A percentile compares a stretch with the other conserved stretches of the same genome.
These are phyloP conservation scores for Fregetta grallaria DNA, from an alignment of 2,113 vertebrate genomes.

Conservation along the genomic window DNA sequence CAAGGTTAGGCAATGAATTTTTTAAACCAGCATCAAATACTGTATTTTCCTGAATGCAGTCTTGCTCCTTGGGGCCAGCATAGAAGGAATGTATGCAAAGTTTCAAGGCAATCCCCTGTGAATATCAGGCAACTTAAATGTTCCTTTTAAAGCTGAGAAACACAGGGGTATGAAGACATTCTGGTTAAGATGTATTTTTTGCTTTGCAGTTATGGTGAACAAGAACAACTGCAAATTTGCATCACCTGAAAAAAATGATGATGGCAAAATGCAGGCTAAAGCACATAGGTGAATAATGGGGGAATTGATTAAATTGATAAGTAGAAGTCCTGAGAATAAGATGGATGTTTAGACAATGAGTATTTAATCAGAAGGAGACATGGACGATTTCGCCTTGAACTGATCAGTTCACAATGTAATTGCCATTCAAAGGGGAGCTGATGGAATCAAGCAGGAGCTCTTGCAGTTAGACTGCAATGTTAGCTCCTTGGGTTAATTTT, in stretches of 20 bases:
- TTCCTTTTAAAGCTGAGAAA: not conserved
- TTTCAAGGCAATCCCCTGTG: slow-evolving; percentile 21
- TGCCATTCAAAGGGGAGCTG: not conserved
- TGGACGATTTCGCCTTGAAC: not conserved
- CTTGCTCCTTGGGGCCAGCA: not conserved
- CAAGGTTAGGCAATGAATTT: slow-evolving; percentile 44
- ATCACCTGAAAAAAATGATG: not conserved
- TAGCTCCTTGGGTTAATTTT: slow-evolving; percentile 12
- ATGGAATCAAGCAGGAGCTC: slow-evolving; percentile 8
- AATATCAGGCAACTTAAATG: slow-evolving; percentile 5
- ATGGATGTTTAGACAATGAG: not conserved
- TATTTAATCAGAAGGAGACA: slow-evolving; percentile 2
- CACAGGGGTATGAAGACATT: not conserved
- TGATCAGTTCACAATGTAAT: slow-evolving; percentile 24
- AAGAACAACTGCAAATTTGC: not conserved
- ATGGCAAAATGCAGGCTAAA: slow-evolving; percentile 1
- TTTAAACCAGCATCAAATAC: slow-evolving; percentile 46
- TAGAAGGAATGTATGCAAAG: not conserved
- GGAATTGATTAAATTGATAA: slow-evolving; percentile 21
- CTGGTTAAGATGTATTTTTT: not conserved
- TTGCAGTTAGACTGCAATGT: not conserved
- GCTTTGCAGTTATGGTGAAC: not conserved
- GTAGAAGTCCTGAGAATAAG: not conserved
- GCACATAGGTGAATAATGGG: not conserved
- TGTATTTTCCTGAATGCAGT: not conserved